These are phyloP conservation scores for Aselliscus stoliczkanus DNA, from an alignment of 2,797 vertebrate genomes.

Conservation along the genomic window DNA sequence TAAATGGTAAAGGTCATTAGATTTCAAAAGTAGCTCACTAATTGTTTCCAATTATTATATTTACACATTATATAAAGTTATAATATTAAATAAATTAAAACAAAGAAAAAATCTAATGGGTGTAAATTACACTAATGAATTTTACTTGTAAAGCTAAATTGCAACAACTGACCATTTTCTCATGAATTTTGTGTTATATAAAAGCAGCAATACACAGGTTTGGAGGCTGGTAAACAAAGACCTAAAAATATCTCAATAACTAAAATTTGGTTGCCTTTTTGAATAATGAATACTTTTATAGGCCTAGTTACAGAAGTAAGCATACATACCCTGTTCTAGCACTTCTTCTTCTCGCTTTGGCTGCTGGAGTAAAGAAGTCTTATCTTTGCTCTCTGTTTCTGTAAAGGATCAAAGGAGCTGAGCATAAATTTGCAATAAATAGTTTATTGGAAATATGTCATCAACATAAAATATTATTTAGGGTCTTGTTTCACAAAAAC, in stretches of 20 bases:
- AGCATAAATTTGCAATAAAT: conserved; percentile 19
- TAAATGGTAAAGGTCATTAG: not conserved
- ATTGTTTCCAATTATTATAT: not conserved
- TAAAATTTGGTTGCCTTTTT: conserved; percentile 5
- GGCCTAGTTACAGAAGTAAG: not conserved
- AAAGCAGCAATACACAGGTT: not conserved
- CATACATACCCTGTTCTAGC: conserved; percentile 89
- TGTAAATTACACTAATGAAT: conserved; percentile 63
- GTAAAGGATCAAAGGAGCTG: conserved; percentile 68
- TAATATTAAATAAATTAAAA: conserved; percentile 45
- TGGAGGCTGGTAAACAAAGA: not conserved
- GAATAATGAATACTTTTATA: not conserved
- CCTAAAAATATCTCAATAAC: not conserved
- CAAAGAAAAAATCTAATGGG: conserved; percentile 45
- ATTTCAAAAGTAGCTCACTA: conserved; percentile 3
- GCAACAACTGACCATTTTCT: conserved; percentile 37
- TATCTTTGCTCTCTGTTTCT: conserved; percentile 78
- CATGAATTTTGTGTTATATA: conserved; percentile 45
- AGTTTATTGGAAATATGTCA: not conserved
- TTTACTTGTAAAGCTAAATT: conserved; percentile 37
- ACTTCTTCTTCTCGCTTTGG: conserved; percentile 83
- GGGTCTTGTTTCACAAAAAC: not conserved
- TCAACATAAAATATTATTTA: not conserved
- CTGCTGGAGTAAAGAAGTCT: conserved; percentile 75
- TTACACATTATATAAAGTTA: not conserved